Percentiles rank a stretch among this genome's conserved stretches.
These are phyloP conservation scores for Poeciliopsis paucimaculata DNA, from an alignment of 2,797 vertebrate species.

Conservation along the genomic window DNA sequence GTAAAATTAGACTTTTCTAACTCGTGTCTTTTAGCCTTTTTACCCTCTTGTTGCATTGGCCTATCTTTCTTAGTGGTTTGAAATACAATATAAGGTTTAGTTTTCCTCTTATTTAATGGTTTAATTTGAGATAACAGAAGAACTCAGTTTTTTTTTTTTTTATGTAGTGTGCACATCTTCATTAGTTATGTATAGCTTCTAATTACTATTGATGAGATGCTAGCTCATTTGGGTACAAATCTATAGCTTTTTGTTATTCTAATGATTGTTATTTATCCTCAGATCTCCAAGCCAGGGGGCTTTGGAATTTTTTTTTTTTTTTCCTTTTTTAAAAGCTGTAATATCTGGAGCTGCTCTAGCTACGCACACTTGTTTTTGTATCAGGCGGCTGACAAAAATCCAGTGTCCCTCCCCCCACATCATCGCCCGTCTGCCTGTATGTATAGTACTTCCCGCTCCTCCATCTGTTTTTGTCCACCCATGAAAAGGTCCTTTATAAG, in stretches of 20 bases:
- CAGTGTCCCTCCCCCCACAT: conserved; percentile 56
- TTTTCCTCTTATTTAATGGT: conserved; percentile 50
- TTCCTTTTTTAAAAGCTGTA: conserved; percentile 67
- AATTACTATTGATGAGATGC: conserved; percentile 84
- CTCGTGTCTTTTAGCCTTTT: conserved; percentile 12
- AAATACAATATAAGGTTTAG: conserved; percentile 36
- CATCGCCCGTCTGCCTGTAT: conserved; percentile 73
- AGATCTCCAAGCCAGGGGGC: conserved; percentile 78
- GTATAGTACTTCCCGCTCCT: conserved; percentile 78
- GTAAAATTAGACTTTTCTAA: background rate
- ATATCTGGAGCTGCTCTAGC: conserved; percentile 60
- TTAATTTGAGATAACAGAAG: conserved; percentile 55
- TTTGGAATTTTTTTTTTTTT: conserved; percentile 68
- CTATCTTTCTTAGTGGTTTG: conserved; percentile 30
- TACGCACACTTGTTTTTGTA: conserved; percentile 81
- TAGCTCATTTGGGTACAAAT: conserved; percentile 81
- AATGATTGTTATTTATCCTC: conserved; percentile 83
- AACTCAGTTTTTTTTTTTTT: conserved; percentile 55
- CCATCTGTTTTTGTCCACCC: conserved; percentile 80
- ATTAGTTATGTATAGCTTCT: conserved; percentile 83
- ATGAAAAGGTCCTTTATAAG: conserved; percentile 82
- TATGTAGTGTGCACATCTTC: conserved; percentile 77
- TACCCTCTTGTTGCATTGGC: background rate
- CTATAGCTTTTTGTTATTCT: conserved; percentile 85
- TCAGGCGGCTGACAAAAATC: conserved; percentile 70